Base-by-base conservation (phyloP, 2,797 vertebrate species). In the Huso huso region DNA sequence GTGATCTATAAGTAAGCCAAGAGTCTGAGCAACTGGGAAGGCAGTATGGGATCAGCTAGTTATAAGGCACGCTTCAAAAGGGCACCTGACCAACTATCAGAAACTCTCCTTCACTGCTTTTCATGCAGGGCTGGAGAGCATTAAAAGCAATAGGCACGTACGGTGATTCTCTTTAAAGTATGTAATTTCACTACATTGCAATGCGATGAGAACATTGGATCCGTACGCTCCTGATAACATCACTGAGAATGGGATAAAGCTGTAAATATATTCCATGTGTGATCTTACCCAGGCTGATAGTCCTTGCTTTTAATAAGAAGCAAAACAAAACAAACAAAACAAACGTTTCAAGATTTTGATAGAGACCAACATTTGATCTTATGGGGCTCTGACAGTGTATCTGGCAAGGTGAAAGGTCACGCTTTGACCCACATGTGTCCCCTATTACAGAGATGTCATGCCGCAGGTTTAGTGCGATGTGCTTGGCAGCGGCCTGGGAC, bases 241-340 rank as follows among this genome's bases (percentile, higher is more conserved):
- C 76, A 71, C 69, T 72, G 70, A 55, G 66, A 71, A 55, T 50
- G 18, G 8, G 18, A 74, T 77, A 75, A 69, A 73, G 66, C 72
- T 78, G 69, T 75, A 86, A 87, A 88, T 76, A 83, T 78, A 58
- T 86, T 82, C 82, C 86, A 85, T 79, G 83, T 85, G 83, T 63
- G 70, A 50, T 69, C 60, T 70, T 69, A 74, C 67, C 6, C 59
- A 53, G 63, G 61, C 67, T 51, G 61, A 64, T 57, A 59, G 10
- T 6, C 51, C 63, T 66, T 69, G 69, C 71, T 82, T 73, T 83
- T 82, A 78, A 82, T 75, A 75, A 81, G 75, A 73, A 82, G 76
- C 79, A 13, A 57, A 75, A 63, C 5, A 37, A 37, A 37, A 18
- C 1, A 18, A 18, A 18, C 15, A 18, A n/a, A 37, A 37, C 0